Base-by-base conservation (phyloP, 1,140 invertebrate species). In the Temnothorax nylanderi region DNA sequence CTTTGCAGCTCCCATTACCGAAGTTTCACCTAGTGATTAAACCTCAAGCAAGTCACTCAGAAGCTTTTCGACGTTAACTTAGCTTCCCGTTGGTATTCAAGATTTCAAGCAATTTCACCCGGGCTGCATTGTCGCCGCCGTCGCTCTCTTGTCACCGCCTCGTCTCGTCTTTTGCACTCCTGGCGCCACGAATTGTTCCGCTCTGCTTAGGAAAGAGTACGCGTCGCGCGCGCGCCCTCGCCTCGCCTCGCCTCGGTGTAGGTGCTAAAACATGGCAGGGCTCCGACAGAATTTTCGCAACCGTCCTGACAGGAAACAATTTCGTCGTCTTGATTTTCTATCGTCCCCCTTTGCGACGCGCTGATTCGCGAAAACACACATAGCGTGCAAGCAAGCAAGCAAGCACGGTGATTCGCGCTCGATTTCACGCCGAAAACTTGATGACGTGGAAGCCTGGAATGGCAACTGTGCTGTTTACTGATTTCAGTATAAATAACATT, bases 21-120 rank as follows among this genome's bases (percentile, higher is more conserved):
- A 93, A 93, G 89, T 93, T 93, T 88, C 91, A 71, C 88, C 80
- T 87, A 87, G 88, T 91, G 92, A 93, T 93, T 93, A 93, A 93
- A 91, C 92, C 90, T 88, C 82, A 90, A 92, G 92, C 92, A 92
- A 93, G 92, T 93, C 91, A 93, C 90, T 92, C 90, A 89, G 85
- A 82, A 91, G 91, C 90, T 91, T 92, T 92, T 91, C 88, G 89
- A 91, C 90, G 85, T 91, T 91, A 91, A 91, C 90, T 91, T 86
- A 86, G 76, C 82, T 87, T 87, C 87, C 87, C 87, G 77, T 85
- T 88, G 90, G 78, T 81, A 86, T 91, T 91, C 85, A 88, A 91
- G 88, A 91, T 91, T 89, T 74, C 88, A 86, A 91, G 90, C 89
- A 91, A 91, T 91, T 91, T 90, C 74, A 58, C 80, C 62, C 54